Base-by-base conservation (phyloP, 2,113 vertebrate species). In the Calonectris borealis region DNA sequence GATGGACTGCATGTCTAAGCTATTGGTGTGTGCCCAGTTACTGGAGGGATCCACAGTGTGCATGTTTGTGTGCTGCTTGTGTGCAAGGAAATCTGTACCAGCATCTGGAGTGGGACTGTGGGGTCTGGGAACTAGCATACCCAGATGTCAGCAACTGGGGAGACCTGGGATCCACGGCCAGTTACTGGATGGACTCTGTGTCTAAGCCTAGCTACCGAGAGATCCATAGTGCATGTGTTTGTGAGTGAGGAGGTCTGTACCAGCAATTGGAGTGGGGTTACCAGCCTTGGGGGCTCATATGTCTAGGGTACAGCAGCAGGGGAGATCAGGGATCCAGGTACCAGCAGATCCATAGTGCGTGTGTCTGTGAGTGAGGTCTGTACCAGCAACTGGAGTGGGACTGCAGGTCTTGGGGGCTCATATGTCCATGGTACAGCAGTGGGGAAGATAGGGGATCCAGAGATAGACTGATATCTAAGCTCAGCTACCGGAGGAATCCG, bases 151-250 rank as follows among this genome's bases (percentile, higher is more conserved):
- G 48, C 44, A 66, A 5, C 15, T 57, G 13, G 13, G 31, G 22
- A 83, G 42, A 69, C 14, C 54, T 31, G 49, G 34, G 38, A 58
- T 64, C 25, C 29, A 52, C 0, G 0, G 36, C 4, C 29, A 20
- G 15, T 62, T 86, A 78, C 26, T 38, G 26, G 38, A 26, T 11
- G 7, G 42, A 58, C 13, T 36, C 38, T 0, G 0, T 24, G 19
- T 42, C 60, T 73, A 58, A 90, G 60, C 22, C 16, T 17, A 58
- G 5, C 38, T 83, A 38, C 38, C 42, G 60, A 68, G 71, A 62
- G 58, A 52, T 12, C 36, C 5, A 9, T 18, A 58, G 9, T 5
- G 10, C 9, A 4, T 0, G 3, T n/a, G n/a, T 32, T 42, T 44
- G 38, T 29, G 12, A 60, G 22, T 42, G 16, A 71, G 36, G 16